These are phyloP conservation scores for Tenthredo notha DNA, from an alignment of 2,888 invertebrate genomes.

Conservation along the genomic window DNA sequence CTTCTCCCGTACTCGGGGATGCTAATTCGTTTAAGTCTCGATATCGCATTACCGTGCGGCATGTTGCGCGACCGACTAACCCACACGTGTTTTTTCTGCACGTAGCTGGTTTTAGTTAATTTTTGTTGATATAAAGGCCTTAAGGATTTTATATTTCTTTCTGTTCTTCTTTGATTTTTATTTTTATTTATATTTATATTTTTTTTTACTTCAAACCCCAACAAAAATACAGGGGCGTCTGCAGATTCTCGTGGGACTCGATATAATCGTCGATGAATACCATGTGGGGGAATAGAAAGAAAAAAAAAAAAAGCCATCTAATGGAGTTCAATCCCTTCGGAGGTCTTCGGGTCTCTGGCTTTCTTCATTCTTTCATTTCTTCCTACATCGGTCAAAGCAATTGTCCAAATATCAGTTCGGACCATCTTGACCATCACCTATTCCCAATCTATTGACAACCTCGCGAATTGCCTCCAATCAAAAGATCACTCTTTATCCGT, in stretches of 20 bases:
- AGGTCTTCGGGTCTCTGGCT: conserved; percentile 16
- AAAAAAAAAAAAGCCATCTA: neutral
- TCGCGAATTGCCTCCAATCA: neutral
- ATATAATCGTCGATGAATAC: conserved; percentile 19
- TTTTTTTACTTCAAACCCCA: neutral
- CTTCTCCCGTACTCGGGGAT: conserved; percentile 7
- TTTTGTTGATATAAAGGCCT: neutral
- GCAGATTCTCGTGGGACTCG: neutral
- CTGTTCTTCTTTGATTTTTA: neutral
- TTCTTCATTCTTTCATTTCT: conserved; percentile 37
- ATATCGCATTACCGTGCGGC: conserved; percentile 68
- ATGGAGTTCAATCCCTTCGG: conserved; percentile 34
- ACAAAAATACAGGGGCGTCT: neutral
- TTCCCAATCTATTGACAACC: conserved; percentile 18
- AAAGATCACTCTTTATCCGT: neutral
- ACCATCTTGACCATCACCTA: conserved; percentile 35
- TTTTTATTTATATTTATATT: neutral
- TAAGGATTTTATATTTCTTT: neutral
- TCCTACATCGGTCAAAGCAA: conserved; percentile 5
- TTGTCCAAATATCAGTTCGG: conserved; percentile 27
- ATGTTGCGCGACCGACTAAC: conserved; percentile 40
- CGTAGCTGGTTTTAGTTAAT: neutral
- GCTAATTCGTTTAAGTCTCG: conserved; percentile 69
- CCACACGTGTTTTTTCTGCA: conserved; percentile 25
- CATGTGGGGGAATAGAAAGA: neutral